Evolutionary conservation across 2,113 vertebrate genomes (phyloP).

Genomic region (Formicarius rufipectus): DNA sequence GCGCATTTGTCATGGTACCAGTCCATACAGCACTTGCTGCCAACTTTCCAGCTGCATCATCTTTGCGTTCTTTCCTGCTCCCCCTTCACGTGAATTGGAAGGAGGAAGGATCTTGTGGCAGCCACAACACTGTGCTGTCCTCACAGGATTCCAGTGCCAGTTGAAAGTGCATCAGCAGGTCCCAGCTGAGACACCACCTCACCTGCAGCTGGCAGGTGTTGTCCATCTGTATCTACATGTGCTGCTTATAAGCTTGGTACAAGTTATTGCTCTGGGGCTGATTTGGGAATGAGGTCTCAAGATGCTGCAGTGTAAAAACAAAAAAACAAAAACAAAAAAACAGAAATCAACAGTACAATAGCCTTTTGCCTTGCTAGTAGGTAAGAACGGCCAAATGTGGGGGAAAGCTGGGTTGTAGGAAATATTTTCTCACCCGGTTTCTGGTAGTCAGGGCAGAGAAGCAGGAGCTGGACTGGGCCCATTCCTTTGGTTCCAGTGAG

Average conservation of each 20-base stretch:
- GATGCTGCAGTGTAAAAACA: not conserved
- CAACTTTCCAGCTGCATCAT: not conserved
- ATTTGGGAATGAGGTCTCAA: not conserved
- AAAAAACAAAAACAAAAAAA: not conserved
- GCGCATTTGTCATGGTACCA: not conserved
- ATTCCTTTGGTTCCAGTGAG: not conserved
- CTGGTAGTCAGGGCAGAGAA: not conserved
- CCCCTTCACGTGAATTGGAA: accelerated
- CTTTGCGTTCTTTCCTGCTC: not conserved
- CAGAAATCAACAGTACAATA: not conserved
- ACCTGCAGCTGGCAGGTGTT: not conserved
- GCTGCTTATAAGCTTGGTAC: not conserved
- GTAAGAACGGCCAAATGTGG: not conserved
- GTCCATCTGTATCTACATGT: not conserved
- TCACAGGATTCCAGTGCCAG: not conserved
- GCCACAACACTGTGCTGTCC: not conserved
- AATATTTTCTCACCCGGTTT: not conserved
- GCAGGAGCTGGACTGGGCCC: not conserved
- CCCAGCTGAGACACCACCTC: not conserved
- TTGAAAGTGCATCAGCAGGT: not conserved
- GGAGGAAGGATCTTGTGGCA: not conserved
- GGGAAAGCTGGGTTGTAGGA: not conserved
- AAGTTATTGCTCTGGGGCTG: not conserved
- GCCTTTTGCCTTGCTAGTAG: not conserved
- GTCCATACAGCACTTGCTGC: not conserved